phyloP scores from a whole-genome alignment of 2,797 vertebrate species.

The Macropus fuliginosus region DNA sequence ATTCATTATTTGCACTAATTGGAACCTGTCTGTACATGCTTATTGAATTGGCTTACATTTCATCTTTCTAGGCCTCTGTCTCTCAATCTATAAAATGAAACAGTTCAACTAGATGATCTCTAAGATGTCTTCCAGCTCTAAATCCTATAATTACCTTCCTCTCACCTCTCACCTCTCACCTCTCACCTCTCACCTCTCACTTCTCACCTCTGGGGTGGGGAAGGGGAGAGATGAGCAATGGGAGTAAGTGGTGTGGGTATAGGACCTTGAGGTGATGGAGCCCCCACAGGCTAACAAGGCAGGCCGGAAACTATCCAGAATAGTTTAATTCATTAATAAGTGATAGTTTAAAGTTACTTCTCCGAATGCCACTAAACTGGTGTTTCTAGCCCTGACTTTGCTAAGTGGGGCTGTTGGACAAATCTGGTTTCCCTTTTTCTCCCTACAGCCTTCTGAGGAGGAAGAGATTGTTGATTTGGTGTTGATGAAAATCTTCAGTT shows the following conservation, averaged over 20 bases:
- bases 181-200: background rate
- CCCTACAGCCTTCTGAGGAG: constrained; percentile 92
- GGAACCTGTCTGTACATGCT: background rate
- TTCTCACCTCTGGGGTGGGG: background rate
- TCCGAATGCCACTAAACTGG: background rate
- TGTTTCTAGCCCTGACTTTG: background rate
- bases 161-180: background rate
- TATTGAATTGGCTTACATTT: background rate
- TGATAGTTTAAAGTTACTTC: background rate
- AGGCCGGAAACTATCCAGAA: background rate
- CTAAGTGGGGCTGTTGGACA: background rate
- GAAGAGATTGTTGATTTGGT: constrained; percentile 95
- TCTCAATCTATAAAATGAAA: background rate
- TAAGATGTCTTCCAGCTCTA: background rate
- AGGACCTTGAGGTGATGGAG: background rate
- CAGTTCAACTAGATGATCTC: background rate
- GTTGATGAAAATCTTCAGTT: constrained; percentile 92
- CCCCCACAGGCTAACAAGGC: background rate
- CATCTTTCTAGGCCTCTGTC: background rate
- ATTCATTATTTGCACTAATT: background rate
- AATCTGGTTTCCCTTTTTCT: constrained; percentile 20
- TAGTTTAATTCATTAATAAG: background rate
- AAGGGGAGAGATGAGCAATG: background rate
- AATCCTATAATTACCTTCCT: background rate
- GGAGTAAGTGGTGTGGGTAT: background rate